Conservation (phyloP, 1,140 invertebrate species). For the Homalodisca vitripennis region DNA sequence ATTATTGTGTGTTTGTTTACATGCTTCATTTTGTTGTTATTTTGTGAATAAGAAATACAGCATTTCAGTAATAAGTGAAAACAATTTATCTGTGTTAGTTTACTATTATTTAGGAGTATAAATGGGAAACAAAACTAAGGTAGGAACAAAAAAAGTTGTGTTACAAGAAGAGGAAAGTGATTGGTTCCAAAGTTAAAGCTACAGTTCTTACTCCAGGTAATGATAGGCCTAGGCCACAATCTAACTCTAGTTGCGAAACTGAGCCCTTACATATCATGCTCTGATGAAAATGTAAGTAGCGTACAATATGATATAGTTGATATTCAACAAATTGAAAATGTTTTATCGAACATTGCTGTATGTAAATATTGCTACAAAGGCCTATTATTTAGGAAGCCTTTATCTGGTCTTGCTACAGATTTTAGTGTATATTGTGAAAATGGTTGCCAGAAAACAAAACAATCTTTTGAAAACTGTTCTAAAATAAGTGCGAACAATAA, state of each 20-base stretch:
- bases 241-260: background rate
- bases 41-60: too few relatives aligned
- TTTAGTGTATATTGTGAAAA: background rate
- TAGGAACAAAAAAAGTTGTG: too few relatives aligned
- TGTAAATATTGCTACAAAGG: conserved; percentile 2
- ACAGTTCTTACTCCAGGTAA: conserved; percentile 1
- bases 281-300: background rate
- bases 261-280: conserved; percentile 6
- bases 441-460: background rate
- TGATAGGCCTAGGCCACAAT: background rate
- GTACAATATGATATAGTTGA: conserved; percentile 23
- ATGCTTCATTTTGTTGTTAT: too few relatives aligned
- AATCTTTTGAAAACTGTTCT: background rate
- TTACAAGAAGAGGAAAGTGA: too few relatives aligned
- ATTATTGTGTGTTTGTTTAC: too few relatives aligned
- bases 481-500: background rate
- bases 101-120: too few relatives aligned
- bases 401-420: background rate
- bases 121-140: too few relatives aligned
- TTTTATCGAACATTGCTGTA: background rate
- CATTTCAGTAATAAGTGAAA: too few relatives aligned
- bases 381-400: background rate
- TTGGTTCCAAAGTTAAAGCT: too few relatives aligned
- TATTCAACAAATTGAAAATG: background rate
- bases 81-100: too few relatives aligned